phyloP scores from a whole-genome alignment of 2,113 vertebrate genomes.

The Poeciliopsis occidentalis region DNA sequence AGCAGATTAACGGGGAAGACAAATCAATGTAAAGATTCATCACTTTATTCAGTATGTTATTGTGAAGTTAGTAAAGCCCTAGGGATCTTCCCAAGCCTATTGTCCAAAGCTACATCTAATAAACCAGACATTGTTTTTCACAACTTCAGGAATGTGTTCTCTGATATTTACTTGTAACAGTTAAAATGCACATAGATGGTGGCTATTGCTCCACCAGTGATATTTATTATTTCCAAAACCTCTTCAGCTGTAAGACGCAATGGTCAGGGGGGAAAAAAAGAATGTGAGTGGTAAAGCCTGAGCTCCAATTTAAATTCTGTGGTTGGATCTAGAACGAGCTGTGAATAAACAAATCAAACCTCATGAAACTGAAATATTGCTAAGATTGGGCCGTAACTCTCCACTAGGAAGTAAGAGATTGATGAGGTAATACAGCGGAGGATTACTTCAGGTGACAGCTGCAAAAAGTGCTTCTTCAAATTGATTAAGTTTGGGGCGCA shows the following conservation, averaged over 20 bases:
- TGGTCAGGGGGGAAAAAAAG: too few species aligned
- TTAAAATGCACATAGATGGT: too few species aligned
- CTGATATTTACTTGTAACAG: too few species aligned
- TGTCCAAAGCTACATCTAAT: too few species aligned
- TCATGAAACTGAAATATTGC: background rate
- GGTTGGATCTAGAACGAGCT: background rate
- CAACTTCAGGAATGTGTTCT: too few species aligned
- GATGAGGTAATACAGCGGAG: background rate
- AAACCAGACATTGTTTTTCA: too few species aligned
- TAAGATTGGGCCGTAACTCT: background rate
- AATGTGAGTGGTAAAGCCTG: background rate
- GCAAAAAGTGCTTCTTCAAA: background rate
- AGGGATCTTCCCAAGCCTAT: background rate
- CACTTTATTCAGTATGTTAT: constrained; percentile 2
- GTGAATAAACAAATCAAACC: background rate
- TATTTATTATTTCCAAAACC: too few species aligned
- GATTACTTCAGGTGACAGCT: background rate
- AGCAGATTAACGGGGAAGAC: background rate
- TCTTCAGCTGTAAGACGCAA: too few species aligned
- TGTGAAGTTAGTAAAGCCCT: background rate
- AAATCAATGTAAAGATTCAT: background rate
- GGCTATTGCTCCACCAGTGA: too few species aligned
- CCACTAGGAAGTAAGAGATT: background rate
- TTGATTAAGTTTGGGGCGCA: background rate
- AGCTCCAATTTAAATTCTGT: background rate